Conservation (phyloP, 2,113 vertebrate species). For the Mustela lutreola region DNA sequence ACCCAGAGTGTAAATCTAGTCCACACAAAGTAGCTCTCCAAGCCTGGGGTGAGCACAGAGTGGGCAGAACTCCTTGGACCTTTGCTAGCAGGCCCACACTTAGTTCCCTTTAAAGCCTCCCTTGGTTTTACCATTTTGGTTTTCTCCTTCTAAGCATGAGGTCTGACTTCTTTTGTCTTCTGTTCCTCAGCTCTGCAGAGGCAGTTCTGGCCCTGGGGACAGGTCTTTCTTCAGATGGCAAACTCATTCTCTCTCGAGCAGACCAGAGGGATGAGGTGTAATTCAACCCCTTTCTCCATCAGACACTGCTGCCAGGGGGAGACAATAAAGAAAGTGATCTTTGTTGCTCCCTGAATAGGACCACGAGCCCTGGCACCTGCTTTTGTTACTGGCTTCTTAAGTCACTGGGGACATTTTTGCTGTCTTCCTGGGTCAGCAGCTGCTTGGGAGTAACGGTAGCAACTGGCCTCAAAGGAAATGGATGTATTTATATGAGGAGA, state of each 20-base stretch:
- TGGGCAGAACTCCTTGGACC: not conserved
- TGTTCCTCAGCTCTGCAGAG: slow-evolving; percentile 43
- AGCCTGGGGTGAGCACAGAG: not conserved
- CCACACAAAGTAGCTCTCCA: not conserved
- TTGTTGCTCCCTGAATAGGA: slow-evolving; percentile 62
- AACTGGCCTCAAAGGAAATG: slow-evolving; percentile 73
- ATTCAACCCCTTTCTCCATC: slow-evolving; percentile 42
- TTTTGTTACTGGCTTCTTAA: slow-evolving; percentile 62
- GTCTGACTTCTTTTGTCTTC: slow-evolving; percentile 43
- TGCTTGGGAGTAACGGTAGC: slow-evolving; percentile 70
- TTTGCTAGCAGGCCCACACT: not conserved
- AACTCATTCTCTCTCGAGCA: slow-evolving; percentile 64
- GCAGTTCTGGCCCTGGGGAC: slow-evolving; percentile 32
- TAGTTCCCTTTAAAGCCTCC: not conserved
- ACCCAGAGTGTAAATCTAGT: not conserved
- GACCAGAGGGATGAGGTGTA: slow-evolving; percentile 66
- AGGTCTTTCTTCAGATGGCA: slow-evolving; percentile 57
- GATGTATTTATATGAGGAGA: slow-evolving; percentile 33
- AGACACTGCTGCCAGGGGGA: slow-evolving; percentile 46
- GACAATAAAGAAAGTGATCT: slow-evolving; percentile 73
- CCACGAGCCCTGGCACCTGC: slow-evolving; percentile 66
- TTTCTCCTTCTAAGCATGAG: slow-evolving; percentile 19
- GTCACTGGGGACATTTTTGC: slow-evolving; percentile 61
- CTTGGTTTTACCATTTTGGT: not conserved
- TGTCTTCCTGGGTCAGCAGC: slow-evolving; percentile 72